phyloP scores from a whole-genome alignment of 2,888 invertebrate genomes.

The Drosophila pseudotakahashii region DNA sequence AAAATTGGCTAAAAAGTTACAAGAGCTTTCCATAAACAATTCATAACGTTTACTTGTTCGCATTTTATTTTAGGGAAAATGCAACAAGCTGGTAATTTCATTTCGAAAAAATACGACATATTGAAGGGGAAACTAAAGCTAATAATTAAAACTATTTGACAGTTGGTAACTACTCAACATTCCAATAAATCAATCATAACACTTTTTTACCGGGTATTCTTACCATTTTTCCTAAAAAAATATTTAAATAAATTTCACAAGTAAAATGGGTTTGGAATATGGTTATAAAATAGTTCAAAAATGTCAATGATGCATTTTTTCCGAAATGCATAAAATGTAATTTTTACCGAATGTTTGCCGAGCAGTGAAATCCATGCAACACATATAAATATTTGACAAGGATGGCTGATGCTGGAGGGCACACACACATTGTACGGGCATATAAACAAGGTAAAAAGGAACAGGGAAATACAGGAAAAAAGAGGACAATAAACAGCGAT shows the following conservation, averaged over 20 bases:
- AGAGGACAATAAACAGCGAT: constrained; percentile 31
- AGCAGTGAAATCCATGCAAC: not conserved
- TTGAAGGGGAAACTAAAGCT: not conserved
- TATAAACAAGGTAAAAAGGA: constrained; percentile 5
- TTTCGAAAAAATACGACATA: not conserved
- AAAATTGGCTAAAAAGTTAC: not conserved
- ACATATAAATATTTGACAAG: not conserved
- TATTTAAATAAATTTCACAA: not conserved
- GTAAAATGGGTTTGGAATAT: not conserved
- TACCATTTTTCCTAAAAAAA: no score
- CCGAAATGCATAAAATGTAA: not conserved
- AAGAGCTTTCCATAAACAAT: not conserved
- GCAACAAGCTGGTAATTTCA: not conserved
- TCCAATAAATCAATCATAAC: not conserved
- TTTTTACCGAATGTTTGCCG: not conserved
- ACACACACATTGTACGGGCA: constrained; percentile 9
- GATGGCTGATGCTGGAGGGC: not conserved
- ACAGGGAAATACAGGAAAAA: not conserved
- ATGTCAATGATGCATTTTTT: not conserved
- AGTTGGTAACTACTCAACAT: not conserved
- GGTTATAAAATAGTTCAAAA: not conserved
- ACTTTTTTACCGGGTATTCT: no score
- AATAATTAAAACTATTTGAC: not conserved
- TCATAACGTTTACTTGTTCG: not conserved
- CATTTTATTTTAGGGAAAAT: not conserved